Evolutionary conservation across 1,140 invertebrate species (phyloP).

Genomic region (Eriocheir sinensis): DNA sequence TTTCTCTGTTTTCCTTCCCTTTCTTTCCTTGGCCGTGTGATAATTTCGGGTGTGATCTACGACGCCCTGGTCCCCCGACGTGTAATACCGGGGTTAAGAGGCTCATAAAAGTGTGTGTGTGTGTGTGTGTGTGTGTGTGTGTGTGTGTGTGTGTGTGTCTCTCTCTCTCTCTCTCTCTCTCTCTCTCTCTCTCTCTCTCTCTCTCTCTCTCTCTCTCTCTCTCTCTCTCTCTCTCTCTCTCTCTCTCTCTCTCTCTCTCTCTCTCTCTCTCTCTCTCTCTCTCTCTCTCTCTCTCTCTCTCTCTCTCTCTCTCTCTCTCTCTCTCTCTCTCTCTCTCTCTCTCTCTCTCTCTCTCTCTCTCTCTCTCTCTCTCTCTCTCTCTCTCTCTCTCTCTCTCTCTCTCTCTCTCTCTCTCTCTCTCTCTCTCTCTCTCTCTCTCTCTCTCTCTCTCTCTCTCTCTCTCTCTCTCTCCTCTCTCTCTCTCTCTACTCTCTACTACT

Average conservation of each 20-base stretch:
- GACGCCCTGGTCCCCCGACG: too few relatives aligned
- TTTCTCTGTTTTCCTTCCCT: too few relatives aligned
- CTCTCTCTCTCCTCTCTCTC: conserved; percentile 4
- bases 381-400: neutral
- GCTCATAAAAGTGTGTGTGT: too few relatives aligned
- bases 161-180: conserved; percentile 50
- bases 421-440: neutral
- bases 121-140: too few relatives aligned
- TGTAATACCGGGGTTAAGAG: too few relatives aligned
- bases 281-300: neutral
- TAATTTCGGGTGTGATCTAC: too few relatives aligned
- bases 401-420: neutral
- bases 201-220: conserved; percentile 44
- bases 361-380: neutral
- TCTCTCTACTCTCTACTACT: neutral
- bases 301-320: neutral
- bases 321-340: too few relatives aligned
- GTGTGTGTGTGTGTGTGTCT: neutral
- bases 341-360: neutral
- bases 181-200: conserved; percentile 49
- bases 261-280: neutral
- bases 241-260: conserved; percentile 33
- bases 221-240: conserved; percentile 1
- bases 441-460: conserved; percentile 32
- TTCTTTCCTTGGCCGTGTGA: too few relatives aligned